These are phyloP conservation scores for Dioctria rufipes DNA, from an alignment of 2,888 invertebrate genomes.

Conservation along the genomic window DNA sequence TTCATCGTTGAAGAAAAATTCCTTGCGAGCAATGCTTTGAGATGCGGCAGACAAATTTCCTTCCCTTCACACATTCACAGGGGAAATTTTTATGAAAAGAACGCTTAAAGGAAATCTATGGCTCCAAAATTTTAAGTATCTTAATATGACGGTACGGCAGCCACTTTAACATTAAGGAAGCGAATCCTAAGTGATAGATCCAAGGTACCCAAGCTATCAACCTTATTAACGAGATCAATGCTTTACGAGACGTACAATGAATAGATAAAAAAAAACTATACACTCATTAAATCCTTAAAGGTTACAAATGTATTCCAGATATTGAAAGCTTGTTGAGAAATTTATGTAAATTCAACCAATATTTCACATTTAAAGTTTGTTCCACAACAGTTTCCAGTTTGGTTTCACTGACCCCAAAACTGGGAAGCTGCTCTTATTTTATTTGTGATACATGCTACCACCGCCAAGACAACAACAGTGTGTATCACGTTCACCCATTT, in stretches of 20 bases:
- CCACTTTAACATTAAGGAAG: slow-evolving; percentile 28
- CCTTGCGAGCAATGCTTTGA: slow-evolving; percentile 27
- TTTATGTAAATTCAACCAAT: slow-evolving; percentile 18
- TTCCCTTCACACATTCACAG: neutral
- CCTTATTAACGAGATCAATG: slow-evolving; percentile 43
- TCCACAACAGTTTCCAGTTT: neutral
- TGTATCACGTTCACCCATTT: slow-evolving; percentile 16
- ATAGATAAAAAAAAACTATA: neutral
- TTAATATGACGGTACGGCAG: neutral
- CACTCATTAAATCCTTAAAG: too few relatives aligned
- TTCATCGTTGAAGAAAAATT: slow-evolving; percentile 46
- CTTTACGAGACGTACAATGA: slow-evolving; percentile 14
- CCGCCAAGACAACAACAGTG: neutral
- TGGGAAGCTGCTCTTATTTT: slow-evolving; percentile 10
- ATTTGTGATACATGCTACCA: neutral
- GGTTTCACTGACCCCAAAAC: slow-evolving; percentile 10
- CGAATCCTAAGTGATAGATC: slow-evolving; percentile 26
- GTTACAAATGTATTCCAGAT: neutral
- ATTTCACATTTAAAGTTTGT: neutral
- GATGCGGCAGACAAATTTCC: slow-evolving; percentile 37
- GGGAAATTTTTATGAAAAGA: neutral
- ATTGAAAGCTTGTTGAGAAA: neutral
- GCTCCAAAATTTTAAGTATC: neutral
- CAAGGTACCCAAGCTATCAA: slow-evolving; percentile 21
- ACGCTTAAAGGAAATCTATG: neutral